Base-by-base conservation (phyloP, 2,797 vertebrate species). In the Sorex maritimensis region DNA sequence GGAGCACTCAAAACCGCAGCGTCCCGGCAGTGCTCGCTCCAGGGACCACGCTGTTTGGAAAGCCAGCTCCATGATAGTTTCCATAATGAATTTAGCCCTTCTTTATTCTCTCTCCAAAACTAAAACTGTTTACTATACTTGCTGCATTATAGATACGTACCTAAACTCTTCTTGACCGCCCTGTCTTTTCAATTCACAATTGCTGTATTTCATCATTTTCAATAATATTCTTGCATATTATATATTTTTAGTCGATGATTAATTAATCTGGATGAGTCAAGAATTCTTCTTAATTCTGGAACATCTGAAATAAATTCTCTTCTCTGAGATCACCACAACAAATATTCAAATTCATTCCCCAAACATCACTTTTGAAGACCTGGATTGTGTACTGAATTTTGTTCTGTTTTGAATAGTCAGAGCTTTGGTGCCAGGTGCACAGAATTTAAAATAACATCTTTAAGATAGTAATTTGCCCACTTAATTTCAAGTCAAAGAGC, bases 161-260 rank as follows among this genome's bases (percentile, higher is more conserved):
- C 82, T 85, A 69, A 92, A 92, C 86, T 58, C 46, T 80, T 81
- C 81, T 85, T 95, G 85, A 93, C 90, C 90, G 34, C 52, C 38
- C 17, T 88, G 58, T 88, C 80, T 86, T 97, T 96, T 92, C 90
- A 94, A 94, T 94, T 92, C 91, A 87, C 88, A 95, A 85, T 90
- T 96, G 95, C 86, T 96, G 95, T 92, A 96, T 95, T 97, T 97
- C 81, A 89, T 90, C 77, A 71, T 92, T 78, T 96, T 17, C 84
- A 88, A 84, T 94, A 93, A 77, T 94, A 97, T 96, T 88, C 95
- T 95, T 95, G 61, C 92, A 90, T 97, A 92, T 79, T 97, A 95
- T 84, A 38, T 98, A 97, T 98, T 97, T 98, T 98, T 98, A 97
- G 97, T 97, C 97, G 97, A 97, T 98, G 98, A 98, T 93, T 98